A percentile compares a stretch with the other conserved stretches of the same genome.
Evolutionary conservation across 2,888 invertebrate species (phyloP).

Genomic region (Acanthosepion lycidas): DNA sequence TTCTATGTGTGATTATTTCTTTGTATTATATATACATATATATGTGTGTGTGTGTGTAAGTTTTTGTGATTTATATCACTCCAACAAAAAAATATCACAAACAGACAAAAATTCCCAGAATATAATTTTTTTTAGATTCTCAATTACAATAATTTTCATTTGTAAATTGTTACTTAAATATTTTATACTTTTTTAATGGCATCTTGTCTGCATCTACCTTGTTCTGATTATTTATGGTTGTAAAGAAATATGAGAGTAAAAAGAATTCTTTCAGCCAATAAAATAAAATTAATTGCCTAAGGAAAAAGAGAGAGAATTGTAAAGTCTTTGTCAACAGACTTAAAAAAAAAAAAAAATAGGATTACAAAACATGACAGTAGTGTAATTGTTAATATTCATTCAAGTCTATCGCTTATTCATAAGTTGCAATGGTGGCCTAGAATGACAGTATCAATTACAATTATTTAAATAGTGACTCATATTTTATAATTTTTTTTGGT

Average conservation of each 20-base stretch:
- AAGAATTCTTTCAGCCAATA: not conserved
- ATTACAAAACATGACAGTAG: not conserved
- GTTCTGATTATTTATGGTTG: not conserved
- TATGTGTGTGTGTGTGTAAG: accelerated
- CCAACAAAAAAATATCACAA: too few species aligned
- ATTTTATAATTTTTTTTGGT: not conserved
- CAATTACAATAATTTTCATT: too few species aligned
- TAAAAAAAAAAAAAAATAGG: not conserved
- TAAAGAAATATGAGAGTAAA: not conserved
- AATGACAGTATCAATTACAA: not conserved
- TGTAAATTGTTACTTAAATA: not conserved
- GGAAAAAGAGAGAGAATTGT: not conserved
- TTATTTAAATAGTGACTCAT: not conserved
- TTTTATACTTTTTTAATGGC: not conserved
- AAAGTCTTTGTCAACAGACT: not conserved
- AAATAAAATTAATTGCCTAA: not conserved
- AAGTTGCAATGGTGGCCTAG: not conserved
- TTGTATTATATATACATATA: too few species aligned
- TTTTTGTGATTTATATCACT: too few species aligned
- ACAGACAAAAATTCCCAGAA: too few species aligned
- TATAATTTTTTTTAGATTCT: too few species aligned
- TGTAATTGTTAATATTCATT: not conserved
- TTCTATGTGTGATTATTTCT: too few species aligned
- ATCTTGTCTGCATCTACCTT: not conserved
- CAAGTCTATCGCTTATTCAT: not conserved